Percentiles rank a stretch among this genome's conserved stretches.
Evolutionary conservation across 2,113 vertebrate species (phyloP).

Genomic region (Chloropsis hardwickii): DNA sequence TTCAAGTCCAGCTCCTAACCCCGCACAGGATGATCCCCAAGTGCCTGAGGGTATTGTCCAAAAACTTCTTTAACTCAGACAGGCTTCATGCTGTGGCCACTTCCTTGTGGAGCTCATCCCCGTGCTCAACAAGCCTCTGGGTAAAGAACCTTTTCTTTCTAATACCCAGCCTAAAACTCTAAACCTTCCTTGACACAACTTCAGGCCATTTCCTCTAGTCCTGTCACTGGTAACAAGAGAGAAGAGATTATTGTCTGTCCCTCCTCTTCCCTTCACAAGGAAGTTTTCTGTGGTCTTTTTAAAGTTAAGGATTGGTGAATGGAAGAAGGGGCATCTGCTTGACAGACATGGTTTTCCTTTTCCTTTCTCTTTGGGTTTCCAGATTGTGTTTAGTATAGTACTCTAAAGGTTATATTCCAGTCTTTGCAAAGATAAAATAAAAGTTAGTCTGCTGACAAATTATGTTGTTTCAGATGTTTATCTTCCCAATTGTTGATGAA

Average conservation of each 20-base stretch:
- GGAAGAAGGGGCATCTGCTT: background rate
- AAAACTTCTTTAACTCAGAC: background rate
- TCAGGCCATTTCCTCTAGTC: background rate
- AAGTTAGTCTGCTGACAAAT: background rate
- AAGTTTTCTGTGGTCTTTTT: background rate
- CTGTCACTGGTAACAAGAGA: background rate
- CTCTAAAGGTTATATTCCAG: background rate
- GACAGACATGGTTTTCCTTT: background rate
- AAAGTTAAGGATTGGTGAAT: background rate
- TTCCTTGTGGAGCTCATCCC: background rate
- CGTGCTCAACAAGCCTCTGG: background rate
- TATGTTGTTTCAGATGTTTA: background rate
- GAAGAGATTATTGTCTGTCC: background rate
- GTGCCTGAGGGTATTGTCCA: background rate
- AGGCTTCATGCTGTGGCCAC: background rate
- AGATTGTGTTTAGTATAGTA: background rate
- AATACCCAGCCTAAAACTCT: background rate
- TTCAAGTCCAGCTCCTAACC: accelerated
- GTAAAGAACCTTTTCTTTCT: background rate
- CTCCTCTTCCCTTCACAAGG: too few species aligned
- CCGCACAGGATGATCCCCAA: background rate
- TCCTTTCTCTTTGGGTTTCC: background rate
- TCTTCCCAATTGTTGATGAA: background rate
- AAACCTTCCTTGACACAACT: background rate
- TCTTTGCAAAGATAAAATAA: background rate